Conservation (phyloP, 2,797 vertebrate species). For the Hydrophis major region DNA sequence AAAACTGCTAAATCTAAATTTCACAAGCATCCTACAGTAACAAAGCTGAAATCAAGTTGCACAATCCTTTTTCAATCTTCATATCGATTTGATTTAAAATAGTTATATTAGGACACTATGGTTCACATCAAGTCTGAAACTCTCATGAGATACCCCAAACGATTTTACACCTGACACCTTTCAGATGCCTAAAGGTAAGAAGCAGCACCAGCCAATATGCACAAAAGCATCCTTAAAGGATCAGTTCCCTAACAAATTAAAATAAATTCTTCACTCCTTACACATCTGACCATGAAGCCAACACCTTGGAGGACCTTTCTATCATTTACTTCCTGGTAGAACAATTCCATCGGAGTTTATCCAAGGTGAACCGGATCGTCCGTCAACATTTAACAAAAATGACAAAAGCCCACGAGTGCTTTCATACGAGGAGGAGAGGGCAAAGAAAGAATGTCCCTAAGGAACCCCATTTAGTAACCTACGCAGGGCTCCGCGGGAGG, state of each 20-base stretch:
- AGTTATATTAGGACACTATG: not conserved
- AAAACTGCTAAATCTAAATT: not conserved
- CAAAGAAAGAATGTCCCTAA: not conserved
- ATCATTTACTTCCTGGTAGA: constrained; percentile 8
- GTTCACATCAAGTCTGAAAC: not conserved
- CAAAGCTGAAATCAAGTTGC: not conserved
- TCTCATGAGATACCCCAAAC: not conserved
- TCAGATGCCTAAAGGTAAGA: not conserved
- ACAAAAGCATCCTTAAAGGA: not conserved
- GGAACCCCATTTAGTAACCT: not conserved
- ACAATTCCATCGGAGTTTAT: not conserved
- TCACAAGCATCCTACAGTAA: not conserved
- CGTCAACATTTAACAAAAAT: not conserved
- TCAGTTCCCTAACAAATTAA: not conserved
- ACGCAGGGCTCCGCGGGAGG: not conserved
- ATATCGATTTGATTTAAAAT: not conserved
- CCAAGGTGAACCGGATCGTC: not conserved
- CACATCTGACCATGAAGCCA: constrained; percentile 13
- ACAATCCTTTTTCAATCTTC: not conserved
- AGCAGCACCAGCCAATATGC: not conserved
- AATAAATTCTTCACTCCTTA: not conserved
- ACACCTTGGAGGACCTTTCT: not conserved
- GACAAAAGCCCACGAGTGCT: not conserved
- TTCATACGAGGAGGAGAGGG: not conserved
- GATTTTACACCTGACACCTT: not conserved